Evolutionary conservation across 2,113 vertebrate genomes (phyloP).

Genomic region (Cyanoliseus patagonus): DNA sequence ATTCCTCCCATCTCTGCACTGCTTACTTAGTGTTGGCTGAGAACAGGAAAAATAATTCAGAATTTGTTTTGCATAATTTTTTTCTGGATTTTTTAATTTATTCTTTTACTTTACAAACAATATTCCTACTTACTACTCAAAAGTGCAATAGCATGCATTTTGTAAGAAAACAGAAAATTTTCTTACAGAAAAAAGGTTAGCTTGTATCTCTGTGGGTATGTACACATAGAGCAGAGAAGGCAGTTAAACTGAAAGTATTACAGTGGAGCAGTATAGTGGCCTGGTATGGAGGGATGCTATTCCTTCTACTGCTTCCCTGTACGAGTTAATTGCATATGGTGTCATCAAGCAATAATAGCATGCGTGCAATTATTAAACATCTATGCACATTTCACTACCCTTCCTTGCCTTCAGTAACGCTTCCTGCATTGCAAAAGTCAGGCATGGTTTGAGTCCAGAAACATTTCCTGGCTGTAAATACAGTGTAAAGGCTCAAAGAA

Average conservation of each 20-base stretch:
- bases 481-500: not conserved
- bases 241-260: not conserved
- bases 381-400: not conserved
- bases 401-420: not conserved
- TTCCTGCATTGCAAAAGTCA: not conserved
- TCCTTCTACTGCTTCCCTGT: not conserved
- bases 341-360: not conserved
- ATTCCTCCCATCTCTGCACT: not conserved
- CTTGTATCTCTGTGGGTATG: not conserved
- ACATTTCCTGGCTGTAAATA: not conserved
- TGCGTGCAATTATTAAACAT: not conserved
- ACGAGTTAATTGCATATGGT: rapidly evolving
- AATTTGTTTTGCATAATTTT: not conserved
- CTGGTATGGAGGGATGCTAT: not conserved
- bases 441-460: not conserved
- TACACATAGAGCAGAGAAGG: not conserved
- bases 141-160: not conserved
- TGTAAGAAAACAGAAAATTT: not conserved
- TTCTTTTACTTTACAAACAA: not conserved
- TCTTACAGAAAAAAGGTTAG: not conserved
- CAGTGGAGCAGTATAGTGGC: not conserved
- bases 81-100: not conserved
- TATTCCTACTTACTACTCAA: not conserved
- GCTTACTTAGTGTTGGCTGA: not conserved
- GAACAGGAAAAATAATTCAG: not conserved